Percentiles rank a stretch among this genome's conserved stretches.
These are phyloP conservation scores for Sylvilagus floridanus DNA, from an alignment of 2,797 vertebrate species.

Conservation along the genomic window DNA sequence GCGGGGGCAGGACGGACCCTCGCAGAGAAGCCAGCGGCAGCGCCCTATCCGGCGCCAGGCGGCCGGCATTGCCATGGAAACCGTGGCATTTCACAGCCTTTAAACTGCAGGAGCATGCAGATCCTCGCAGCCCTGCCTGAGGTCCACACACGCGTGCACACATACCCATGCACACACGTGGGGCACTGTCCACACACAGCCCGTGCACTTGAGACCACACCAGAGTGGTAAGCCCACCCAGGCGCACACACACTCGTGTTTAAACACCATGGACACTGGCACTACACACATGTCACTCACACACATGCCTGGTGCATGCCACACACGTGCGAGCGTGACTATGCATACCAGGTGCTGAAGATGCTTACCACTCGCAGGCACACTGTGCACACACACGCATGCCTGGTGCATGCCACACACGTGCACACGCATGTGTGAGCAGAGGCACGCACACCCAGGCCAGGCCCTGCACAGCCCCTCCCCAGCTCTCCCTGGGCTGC, in stretches of 20 bases:
- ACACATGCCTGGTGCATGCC: accelerated
- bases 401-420: no score
- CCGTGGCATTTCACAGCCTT: slow-evolving; percentile 29
- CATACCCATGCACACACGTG: neutral
- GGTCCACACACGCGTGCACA: neutral
- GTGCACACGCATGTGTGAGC: no score
- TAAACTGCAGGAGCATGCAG: slow-evolving; percentile 22
- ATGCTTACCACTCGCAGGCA: no score
- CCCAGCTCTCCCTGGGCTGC: neutral
- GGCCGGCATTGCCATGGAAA: slow-evolving; percentile 52
- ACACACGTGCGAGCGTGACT: neutral
- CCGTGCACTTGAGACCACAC: no score
- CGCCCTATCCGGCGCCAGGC: slow-evolving; percentile 55
- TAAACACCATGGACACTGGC: accelerated
- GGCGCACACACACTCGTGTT: neutral
- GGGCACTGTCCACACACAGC: no score
- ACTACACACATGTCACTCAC: no score
- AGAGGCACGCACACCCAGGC: neutral
- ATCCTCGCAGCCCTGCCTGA: slow-evolving; percentile 25
- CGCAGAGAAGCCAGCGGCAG: slow-evolving; percentile 24
- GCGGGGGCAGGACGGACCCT: neutral
- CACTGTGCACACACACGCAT: neutral
- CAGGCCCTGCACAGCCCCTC: neutral
- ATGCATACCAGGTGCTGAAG: neutral
- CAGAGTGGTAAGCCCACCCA: no score